These are phyloP conservation scores for Conistra vaccinii DNA, from an alignment of 2,888 invertebrate genomes.

Conservation along the genomic window DNA sequence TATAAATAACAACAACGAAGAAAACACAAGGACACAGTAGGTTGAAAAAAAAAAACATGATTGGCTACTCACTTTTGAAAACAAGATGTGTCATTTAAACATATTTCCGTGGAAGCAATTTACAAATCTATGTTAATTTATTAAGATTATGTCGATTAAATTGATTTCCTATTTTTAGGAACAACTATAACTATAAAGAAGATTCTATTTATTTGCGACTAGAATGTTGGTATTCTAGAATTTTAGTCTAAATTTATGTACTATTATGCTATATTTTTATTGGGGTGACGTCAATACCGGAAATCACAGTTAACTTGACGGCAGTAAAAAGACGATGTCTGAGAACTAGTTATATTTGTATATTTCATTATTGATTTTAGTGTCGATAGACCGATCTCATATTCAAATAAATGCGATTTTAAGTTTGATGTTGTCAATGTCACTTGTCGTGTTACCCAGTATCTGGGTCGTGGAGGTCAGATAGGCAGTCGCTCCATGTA, in stretches of 20 bases:
- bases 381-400: not conserved
- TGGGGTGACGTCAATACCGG: not conserved
- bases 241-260: not conserved
- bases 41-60: not conserved
- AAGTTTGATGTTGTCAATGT: not conserved
- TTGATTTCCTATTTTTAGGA: conserved; percentile 6
- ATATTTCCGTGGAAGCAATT: not conserved
- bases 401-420: not conserved
- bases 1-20: not conserved
- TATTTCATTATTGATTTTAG: not conserved
- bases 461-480: no score
- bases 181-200: no score
- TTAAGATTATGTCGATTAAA: conserved; percentile 4
- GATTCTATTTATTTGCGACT: not conserved
- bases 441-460: no score
- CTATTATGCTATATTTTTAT: not conserved
- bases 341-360: not conserved
- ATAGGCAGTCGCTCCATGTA: no score
- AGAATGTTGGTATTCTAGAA: not conserved
- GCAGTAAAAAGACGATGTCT: not conserved
- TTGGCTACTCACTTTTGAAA: not conserved
- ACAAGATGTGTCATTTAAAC: not conserved
- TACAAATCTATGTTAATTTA: conserved; percentile 14
- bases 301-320: not conserved
- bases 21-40: not conserved